These are phyloP conservation scores for Scaptomyza caliginosa DNA, from an alignment of 2,888 invertebrate genomes.

Conservation along the genomic window DNA sequence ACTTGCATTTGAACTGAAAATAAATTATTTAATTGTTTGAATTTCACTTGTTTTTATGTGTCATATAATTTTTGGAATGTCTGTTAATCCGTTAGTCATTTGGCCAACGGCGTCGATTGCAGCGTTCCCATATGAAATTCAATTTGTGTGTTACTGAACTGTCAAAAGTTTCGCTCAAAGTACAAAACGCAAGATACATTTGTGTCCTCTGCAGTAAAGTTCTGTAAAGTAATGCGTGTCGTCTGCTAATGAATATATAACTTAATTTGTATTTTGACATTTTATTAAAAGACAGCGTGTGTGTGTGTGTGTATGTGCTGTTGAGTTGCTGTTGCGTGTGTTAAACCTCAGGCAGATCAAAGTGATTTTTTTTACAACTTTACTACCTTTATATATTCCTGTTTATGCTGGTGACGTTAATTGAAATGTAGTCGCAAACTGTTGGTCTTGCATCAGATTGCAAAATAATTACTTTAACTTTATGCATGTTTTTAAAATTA, in stretches of 20 bases:
- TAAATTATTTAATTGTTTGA: slow-evolving; percentile 74
- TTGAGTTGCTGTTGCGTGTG: slow-evolving; percentile 18
- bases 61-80: background rate
- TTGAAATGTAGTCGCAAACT: slow-evolving; percentile 20
- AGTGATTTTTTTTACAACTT: slow-evolving; percentile 4
- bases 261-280: slow-evolving; percentile 55
- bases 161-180: slow-evolving; percentile 39
- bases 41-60: slow-evolving; percentile 44
- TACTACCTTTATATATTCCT: slow-evolving; percentile 7
- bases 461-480: slow-evolving; percentile 26
- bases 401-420: background rate
- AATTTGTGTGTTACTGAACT: slow-evolving; percentile 48
- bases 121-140: slow-evolving; percentile 24
- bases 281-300: slow-evolving; percentile 30
- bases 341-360: slow-evolving; percentile 28
- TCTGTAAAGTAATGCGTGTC: background rate
- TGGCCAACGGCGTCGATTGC: slow-evolving; percentile 25
- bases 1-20: slow-evolving; percentile 48
- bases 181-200: slow-evolving; percentile 7
- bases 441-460: background rate
- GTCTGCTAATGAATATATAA: slow-evolving; percentile 51
- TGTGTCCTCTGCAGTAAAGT: slow-evolving; percentile 6
- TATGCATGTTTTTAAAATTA: slow-evolving; percentile 35
- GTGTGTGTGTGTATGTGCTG: slow-evolving; percentile 3
- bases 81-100: slow-evolving; percentile 11